Conservation (phyloP, 2,888 invertebrate genomes). For the Megastigmus dorsalis region DNA sequence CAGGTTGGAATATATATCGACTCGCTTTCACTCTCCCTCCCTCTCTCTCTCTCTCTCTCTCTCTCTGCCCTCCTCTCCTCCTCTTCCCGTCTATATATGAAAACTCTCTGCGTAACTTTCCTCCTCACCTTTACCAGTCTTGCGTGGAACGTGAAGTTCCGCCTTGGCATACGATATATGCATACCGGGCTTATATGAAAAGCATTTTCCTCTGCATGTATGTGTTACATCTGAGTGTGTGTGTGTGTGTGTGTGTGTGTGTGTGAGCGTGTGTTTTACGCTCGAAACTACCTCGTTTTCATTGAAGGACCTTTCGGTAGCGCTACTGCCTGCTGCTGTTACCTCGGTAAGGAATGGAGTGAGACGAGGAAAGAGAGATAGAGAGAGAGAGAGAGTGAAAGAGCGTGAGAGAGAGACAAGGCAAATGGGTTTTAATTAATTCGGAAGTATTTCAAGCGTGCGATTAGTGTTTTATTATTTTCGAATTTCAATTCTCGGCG, state of each 20-base stretch:
- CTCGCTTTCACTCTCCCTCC: neutral
- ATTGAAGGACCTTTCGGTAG: conserved; percentile 8
- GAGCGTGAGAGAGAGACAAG: neutral
- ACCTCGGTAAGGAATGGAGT: neutral
- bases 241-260: neutral
- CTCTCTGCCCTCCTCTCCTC: too few species aligned
- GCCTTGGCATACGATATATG: neutral
- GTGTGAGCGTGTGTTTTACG: neutral
- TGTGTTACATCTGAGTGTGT: too few species aligned
- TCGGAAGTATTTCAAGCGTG: neutral
- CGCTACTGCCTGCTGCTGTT: too few species aligned
- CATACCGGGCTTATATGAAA: conserved; percentile 23
- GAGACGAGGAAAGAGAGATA: neutral
- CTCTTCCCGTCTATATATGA: neutral
- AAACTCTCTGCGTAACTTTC: conserved; percentile 1
- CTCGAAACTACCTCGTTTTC: conserved; percentile 23
- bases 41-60: neutral
- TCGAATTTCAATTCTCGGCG: neutral
- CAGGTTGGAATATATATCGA: conserved; percentile 30
- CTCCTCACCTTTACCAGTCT: neutral
- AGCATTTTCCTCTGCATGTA: conserved; percentile 18
- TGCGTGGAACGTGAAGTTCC: neutral
- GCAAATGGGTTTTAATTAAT: conserved; percentile 30
- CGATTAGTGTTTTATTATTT: conserved; percentile 26
- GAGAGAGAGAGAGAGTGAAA: neutral